Evolutionary conservation across 2,113 vertebrate genomes (phyloP).

Genomic region (zebrafish (Danio rerio)): DNA sequence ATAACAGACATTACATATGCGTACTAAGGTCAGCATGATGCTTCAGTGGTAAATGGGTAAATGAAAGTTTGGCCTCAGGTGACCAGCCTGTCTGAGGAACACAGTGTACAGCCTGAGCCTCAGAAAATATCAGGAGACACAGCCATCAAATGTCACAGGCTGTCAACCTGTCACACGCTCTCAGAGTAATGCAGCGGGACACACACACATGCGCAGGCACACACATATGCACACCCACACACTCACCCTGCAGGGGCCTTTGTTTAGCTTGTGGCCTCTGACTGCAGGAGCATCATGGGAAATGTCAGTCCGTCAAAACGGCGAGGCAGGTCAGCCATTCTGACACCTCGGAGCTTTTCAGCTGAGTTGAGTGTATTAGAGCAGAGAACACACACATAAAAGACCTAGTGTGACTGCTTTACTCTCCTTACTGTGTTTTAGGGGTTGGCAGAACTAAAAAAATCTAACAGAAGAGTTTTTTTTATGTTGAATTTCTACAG

Average conservation of each 20-base stretch:
- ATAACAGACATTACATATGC: not conserved
- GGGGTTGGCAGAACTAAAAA: not conserved
- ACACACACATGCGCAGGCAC: constrained; percentile 26
- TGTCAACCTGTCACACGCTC: constrained; percentile 64
- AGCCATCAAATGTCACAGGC: constrained; percentile 67
- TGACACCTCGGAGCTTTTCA: constrained; percentile 65
- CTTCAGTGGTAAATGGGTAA: not conserved
- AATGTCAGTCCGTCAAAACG: constrained; percentile 52
- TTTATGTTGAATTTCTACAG: no score
- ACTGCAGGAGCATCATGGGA: constrained; percentile 41
- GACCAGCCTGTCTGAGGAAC: constrained; percentile 8
- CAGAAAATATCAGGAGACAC: constrained; percentile 71
- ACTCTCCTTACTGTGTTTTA: not conserved
- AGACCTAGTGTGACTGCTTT: not conserved
- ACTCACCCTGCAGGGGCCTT: constrained; percentile 67
- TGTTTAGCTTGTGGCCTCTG: constrained; percentile 64
- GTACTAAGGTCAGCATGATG: not conserved
- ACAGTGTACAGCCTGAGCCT: constrained; percentile 46
- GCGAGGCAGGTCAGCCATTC: constrained; percentile 62
- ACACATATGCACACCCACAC: constrained; percentile 25
- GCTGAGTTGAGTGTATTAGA: constrained; percentile 67
- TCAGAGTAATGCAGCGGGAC: constrained; percentile 58
- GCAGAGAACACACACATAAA: constrained; percentile 55
- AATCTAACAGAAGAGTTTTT: not conserved
- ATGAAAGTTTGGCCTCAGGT: not conserved